These are phyloP conservation scores for Tridacna gigas DNA, from an alignment of 2,888 invertebrate species.

Conservation along the genomic window DNA sequence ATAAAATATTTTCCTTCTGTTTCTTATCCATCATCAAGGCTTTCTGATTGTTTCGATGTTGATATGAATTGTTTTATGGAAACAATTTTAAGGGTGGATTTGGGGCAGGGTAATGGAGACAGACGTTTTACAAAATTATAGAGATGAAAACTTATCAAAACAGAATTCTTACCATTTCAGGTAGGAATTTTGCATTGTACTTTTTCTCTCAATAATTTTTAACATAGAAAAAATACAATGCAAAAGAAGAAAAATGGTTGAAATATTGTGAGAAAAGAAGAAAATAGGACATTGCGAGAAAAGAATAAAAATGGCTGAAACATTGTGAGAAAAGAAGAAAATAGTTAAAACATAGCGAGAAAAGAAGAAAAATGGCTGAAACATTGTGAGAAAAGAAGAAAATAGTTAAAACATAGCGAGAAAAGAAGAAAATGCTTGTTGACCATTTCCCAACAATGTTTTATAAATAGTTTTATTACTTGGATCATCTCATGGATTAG, in stretches of 20 bases:
- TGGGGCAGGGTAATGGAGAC: too few relatives aligned
- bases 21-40: conserved; percentile 32
- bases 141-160: neutral
- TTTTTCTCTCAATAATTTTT: neutral
- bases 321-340: neutral
- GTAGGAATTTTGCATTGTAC: neutral
- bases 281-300: too few relatives aligned
- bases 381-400: too few relatives aligned
- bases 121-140: neutral
- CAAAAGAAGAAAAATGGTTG: too few relatives aligned
- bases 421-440: neutral
- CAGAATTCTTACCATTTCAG: neutral
- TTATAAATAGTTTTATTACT: neutral
- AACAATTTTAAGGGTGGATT: neutral
- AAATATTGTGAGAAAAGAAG: too few relatives aligned
- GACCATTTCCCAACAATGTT: neutral
- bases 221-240: neutral
- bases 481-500: neutral
- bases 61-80: neutral
- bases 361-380: too few relatives aligned
- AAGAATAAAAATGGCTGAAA: neutral
- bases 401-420: too few relatives aligned
- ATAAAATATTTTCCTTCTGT: conserved; percentile 36
- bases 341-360: neutral
- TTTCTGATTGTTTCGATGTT: neutral